Evolutionary conservation across 1,140 invertebrate genomes (phyloP), one percentile per base, ranked within the genome.

Genomic region (Bactericera cockerelli): DNA sequence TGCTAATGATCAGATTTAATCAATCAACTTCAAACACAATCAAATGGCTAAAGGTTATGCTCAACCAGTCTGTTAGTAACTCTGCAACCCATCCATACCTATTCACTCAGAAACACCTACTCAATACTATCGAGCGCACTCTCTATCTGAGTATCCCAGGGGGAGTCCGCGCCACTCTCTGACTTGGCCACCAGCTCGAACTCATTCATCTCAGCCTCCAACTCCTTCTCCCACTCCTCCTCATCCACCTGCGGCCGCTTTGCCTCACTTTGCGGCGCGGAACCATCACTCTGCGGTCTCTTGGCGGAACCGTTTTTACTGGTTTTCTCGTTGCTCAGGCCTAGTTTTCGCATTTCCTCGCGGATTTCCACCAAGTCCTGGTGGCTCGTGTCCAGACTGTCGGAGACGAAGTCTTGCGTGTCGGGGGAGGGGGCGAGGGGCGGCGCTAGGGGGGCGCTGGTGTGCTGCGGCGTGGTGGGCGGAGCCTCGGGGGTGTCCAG

Each of bases 221-320:
- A 76, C 74, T 93, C 90, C 67, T 87, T 86, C 76, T 93, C 89
- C 88, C 89, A 92, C 76, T 92, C 87, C 75, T 91, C n/a, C n/a
- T n/a, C n/a, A n/a, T n/a, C n/a, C 87, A 78, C 89, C 84, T 82
- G 74, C 69, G 70, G 59, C 14, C 21, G 28, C 28, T 55, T 16
- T 24, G 42, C 24, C 42, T 24, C 31, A 57, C 13, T 25, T 19
- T 36, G 39, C 22, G 4, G 26, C 56, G 21, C 28, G 26, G 24
- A 62, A 36, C 53, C 16, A 62, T 1, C 54, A 13, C 56, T 26
- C 42, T 26, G 39, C 42, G 60, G n/a, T 57, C 14, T 21, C n/a
- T 25, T 24, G 55, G n/a, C 42, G 31, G 13, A 31, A 59, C 26
- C 25, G 28, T 28, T 22, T 13, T 3, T 21, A 60, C 16, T 25